Percentiles rank a stretch among this genome's conserved stretches.
Conservation (phyloP, 1,140 invertebrate species). For the Sinonovacula constricta region DNA sequence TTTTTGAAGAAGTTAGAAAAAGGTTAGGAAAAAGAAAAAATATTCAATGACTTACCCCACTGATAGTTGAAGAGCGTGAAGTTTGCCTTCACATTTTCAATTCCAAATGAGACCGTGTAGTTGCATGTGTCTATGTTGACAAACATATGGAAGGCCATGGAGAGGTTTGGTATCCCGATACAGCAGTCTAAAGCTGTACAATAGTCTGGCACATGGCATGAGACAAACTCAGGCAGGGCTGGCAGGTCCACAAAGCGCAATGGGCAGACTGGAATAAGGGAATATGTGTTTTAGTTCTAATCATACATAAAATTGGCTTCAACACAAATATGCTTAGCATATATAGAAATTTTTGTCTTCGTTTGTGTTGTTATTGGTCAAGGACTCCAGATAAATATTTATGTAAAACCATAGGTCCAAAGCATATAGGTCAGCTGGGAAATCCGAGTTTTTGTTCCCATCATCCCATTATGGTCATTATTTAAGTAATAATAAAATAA, state of each 20-base stretch:
- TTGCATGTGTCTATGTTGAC: slow-evolving; percentile 55
- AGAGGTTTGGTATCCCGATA: slow-evolving; percentile 40
- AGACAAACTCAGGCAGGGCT: slow-evolving; percentile 16
- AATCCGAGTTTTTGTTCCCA: background rate
- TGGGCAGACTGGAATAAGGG: slow-evolving; percentile 56
- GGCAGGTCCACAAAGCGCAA: slow-evolving; percentile 47
- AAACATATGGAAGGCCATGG: slow-evolving; percentile 41
- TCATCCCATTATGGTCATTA: background rate
- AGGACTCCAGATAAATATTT: too few species aligned
- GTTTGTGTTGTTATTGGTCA: too few species aligned
- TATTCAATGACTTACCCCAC: slow-evolving; percentile 56
- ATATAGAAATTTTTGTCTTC: background rate
- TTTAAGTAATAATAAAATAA: background rate
- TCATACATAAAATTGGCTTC: too few species aligned
- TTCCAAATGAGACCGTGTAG: slow-evolving; percentile 48
- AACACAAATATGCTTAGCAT: too few species aligned
- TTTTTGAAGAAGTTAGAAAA: background rate
- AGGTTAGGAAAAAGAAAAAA: too few species aligned
- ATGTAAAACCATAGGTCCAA: too few species aligned
- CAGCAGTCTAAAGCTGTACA: slow-evolving; percentile 62
- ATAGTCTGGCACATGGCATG: slow-evolving; percentile 56
- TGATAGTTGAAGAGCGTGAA: slow-evolving; percentile 54
- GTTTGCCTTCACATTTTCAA: slow-evolving; percentile 51
- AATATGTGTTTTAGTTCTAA: too few species aligned
- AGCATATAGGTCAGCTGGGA: too few species aligned